phyloP scores from a whole-genome alignment of 2,888 invertebrate genomes.

The Rosalia funebris region DNA sequence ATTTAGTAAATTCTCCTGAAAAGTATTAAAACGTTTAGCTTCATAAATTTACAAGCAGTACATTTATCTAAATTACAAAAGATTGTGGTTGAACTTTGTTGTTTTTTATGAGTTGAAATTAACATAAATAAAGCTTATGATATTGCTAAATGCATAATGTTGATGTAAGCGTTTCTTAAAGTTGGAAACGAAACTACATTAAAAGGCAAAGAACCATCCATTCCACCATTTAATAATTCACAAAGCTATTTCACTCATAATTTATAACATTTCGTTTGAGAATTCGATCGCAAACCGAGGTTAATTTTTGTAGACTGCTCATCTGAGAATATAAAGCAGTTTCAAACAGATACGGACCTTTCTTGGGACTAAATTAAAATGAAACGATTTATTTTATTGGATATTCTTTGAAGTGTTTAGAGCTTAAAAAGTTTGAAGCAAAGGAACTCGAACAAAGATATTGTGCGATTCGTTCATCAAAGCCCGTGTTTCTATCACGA shows the following conservation, averaged over 20 bases:
- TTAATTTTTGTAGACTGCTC: not conserved
- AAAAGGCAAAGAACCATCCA: not conserved
- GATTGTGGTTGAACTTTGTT: not conserved
- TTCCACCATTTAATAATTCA: too few species aligned
- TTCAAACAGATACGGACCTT: not conserved
- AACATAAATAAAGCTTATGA: not conserved
- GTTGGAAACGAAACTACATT: not conserved
- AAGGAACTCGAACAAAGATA: too few species aligned
- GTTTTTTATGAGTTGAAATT: not conserved
- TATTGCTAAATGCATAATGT: too few species aligned
- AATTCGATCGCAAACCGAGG: not conserved
- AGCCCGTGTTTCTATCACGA: too few species aligned
- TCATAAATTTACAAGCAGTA: too few species aligned
- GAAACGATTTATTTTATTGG: conserved; percentile 1
- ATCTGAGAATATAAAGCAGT: not conserved
- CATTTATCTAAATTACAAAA: not conserved
- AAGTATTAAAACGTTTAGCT: too few species aligned
- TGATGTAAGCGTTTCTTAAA: too few species aligned
- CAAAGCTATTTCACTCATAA: not conserved
- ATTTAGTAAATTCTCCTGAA: too few species aligned
- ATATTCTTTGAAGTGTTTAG: conserved; percentile 4
- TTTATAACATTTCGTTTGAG: too few species aligned
- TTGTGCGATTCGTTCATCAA: too few species aligned
- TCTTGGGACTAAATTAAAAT: conserved; percentile 4
- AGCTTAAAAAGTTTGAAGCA: not conserved